Evolutionary conservation across 2,113 vertebrate genomes (phyloP).

Genomic region (Triplophysa rosa): DNA sequence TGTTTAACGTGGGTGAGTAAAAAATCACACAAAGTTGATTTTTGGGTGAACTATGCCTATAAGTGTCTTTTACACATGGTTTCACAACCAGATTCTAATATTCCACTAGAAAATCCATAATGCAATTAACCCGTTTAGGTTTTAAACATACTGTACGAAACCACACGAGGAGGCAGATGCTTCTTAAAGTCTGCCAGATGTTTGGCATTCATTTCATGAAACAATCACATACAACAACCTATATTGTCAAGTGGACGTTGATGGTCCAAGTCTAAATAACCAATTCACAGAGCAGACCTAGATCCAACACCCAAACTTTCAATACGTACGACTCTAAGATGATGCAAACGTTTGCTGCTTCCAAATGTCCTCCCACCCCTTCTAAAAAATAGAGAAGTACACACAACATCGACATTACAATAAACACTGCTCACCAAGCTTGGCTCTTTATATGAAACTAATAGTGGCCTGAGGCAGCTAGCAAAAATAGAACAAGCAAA

Average conservation of each 20-base stretch:
- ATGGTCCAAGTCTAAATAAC: not conserved
- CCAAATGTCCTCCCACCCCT: not conserved
- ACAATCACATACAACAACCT: not conserved
- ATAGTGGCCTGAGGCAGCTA: conserved; percentile 39
- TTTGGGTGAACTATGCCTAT: too few relatives aligned
- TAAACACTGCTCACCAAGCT: conserved; percentile 39
- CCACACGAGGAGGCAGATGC: not conserved
- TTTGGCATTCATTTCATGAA: conserved; percentile 4
- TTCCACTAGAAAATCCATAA: conserved; percentile 1
- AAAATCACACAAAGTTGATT: too few relatives aligned
- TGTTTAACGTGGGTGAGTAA: too few relatives aligned
- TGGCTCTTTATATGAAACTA: conserved; percentile 44
- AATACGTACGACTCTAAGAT: not conserved
- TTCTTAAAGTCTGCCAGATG: conserved; percentile 10
- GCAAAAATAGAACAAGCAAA: conserved; percentile 50
- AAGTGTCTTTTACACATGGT: not conserved
- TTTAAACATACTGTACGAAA: not conserved
- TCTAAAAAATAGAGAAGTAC: not conserved
- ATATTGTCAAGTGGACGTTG: not conserved
- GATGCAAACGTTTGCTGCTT: not conserved
- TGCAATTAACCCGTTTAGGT: not conserved
- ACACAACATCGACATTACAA: conserved; percentile 16
- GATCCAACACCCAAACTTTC: not conserved
- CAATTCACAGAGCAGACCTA: not conserved
- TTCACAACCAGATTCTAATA: not conserved